Evolutionary conservation across 2,888 invertebrate genomes (phyloP), one percentile per base, ranked within the genome.

Genomic region (Amorpha juglandis): DNA sequence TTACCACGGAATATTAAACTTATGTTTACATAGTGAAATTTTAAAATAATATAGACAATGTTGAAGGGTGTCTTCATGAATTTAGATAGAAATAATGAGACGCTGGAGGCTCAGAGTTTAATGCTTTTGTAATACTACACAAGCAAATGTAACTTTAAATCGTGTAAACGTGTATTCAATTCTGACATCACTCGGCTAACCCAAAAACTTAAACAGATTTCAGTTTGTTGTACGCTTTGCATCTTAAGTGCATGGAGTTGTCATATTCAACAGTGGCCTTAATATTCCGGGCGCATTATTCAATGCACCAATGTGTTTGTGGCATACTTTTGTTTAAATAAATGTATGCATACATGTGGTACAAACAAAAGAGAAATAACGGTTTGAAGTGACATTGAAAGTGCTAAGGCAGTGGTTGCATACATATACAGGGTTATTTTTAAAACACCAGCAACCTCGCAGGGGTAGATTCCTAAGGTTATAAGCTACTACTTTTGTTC

Each of bases 271-370:
- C 12, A 38, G 12, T 16, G 38, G 55, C 38, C 35, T 58, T 38
- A 58, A 58, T 58, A 58, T 58, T 58, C 58, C 58, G 38, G 38
- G 0, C 58, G 12, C 42, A 42, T 21, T 58, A 12, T 12, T 42
- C 42, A 58, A 38, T 58, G 14, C 55, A 16, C 55, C 27, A 38
- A 9, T 35, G 42, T 58, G 19, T 21, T 19, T 21, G 42, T 58
- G 42, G 19, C 58, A 38, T 58, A 58, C 58, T 38, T 55, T 55
- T 58, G 42, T 42, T 58, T 16, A 42, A 53, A 42, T 55, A 55
- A 58, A 58, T 58, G 42, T 19, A 58, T 42, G 6, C 19, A 53
- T 27, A 52, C 21, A 38, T 27, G 35, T 16, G 38, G n/a, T 58
- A 12, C 42, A 38, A 58, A 58, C 58, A 58, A 38, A 58, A 12